Conservation (phyloP, 1,140 invertebrate genomes). For the Pemphigus obesinymphae region DNA sequence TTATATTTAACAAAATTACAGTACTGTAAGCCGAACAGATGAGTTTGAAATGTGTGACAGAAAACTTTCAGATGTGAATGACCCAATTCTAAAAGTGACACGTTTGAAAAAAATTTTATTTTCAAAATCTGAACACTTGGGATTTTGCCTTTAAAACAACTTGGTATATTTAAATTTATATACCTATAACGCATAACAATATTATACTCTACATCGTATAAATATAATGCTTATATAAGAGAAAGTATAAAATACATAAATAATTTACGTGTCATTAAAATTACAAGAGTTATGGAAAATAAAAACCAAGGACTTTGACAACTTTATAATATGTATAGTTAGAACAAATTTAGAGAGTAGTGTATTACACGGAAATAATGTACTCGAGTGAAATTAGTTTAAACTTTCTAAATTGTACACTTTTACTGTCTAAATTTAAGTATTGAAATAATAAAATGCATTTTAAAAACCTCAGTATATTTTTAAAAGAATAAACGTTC, state of each 20-base stretch:
- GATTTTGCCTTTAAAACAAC: no score
- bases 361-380: background rate
- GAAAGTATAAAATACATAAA: background rate
- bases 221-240: background rate
- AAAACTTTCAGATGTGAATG: no score
- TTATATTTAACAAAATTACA: no score
- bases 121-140: no score
- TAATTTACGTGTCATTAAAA: background rate
- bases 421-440: background rate
- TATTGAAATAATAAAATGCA: background rate
- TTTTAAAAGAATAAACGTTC: background rate
- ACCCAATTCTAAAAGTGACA: no score
- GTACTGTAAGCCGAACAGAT: no score
- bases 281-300: background rate
- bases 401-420: background rate
- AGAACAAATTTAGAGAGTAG: background rate
- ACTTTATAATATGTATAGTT: background rate
- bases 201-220: no score
- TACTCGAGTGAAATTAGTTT: no score
- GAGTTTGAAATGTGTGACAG: no score
- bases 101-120: no score
- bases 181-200: no score
- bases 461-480: background rate
- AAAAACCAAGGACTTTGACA: background rate
- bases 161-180: no score